Base-by-base conservation (phyloP, 2,113 vertebrate species). In the Pygoscelis antarcticus region DNA sequence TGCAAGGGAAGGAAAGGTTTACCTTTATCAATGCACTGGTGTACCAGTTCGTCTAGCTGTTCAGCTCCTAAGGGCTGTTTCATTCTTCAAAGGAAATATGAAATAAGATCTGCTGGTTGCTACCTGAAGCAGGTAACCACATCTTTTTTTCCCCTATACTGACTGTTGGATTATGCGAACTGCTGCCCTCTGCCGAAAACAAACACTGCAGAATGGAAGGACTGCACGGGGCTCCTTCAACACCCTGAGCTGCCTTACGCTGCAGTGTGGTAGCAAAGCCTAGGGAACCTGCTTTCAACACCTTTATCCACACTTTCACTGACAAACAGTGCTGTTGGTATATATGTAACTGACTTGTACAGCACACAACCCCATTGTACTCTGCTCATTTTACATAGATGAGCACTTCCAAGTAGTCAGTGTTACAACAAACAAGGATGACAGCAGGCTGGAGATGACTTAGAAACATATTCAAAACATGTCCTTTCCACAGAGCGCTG, bases 131-230 rank as follows among this genome's bases (percentile, higher is more conserved):
- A 51, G 38, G n/a, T 51, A 61, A 36, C 10, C 16, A n/a, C 4
- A 0, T 9, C 19, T 18, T 30, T 18, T 21, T 10, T 9, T 5
- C 1, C 26, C 15, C 9, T 16, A 11, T 26, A 9, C 29, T 2
- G 12, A 52, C 29, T 47, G 49, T 3, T 34, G 15, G 40, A 29
- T 42, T 27, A 46, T 2, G 23, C 2, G 2, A 40, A 71, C 51
- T 36, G 36, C 52, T 60, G 52, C 29, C 29, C 51, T 47, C 72
- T 66, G 46, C 60, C 4, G 3, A 55, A 47, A 8, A n/a, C 6
- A 47, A 8, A 26, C 4, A 30, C 30, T 0, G 0, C 23, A 12
- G 21, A 34, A 61, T 1, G 7, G 18, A 36, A 61, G 46, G 12
- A 16, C 14, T 16, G 10, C 0, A 1, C 3, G 0, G 6, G 36